phyloP scores from a whole-genome alignment of 2,888 invertebrate genomes.

The Portevinia maculata region DNA sequence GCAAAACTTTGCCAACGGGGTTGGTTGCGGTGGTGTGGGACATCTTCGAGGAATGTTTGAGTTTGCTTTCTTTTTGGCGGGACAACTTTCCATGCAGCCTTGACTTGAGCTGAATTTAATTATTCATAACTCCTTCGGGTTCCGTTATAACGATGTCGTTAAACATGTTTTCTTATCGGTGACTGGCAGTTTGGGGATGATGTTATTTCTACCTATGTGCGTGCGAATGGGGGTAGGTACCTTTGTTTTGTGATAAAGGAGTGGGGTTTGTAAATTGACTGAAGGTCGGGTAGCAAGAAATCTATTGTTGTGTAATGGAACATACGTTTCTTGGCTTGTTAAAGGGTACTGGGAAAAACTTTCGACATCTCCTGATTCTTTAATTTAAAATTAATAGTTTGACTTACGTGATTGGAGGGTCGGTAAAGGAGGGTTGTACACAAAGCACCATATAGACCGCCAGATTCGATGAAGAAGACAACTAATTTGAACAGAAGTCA shows the following conservation, averaged over 20 bases:
- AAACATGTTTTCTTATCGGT: slow-evolving; percentile 81
- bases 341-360: slow-evolving; percentile 27
- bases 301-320: slow-evolving; percentile 70
- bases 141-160: slow-evolving; percentile 81
- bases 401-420: background rate
- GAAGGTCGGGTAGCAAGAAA: slow-evolving; percentile 27
- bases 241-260: slow-evolving; percentile 66
- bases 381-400: slow-evolving; percentile 65
- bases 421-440: no score
- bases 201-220: slow-evolving; percentile 35
- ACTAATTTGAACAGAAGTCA: background rate
- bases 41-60: slow-evolving; percentile 63
- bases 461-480: background rate
- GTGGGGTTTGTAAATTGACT: slow-evolving; percentile 38
- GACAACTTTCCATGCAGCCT: slow-evolving; percentile 54
- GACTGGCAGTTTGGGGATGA: background rate
- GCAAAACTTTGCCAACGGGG: slow-evolving; percentile 49
- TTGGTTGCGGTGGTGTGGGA: slow-evolving; percentile 38
- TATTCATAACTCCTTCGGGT: slow-evolving; percentile 81
- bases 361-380: slow-evolving; percentile 60
- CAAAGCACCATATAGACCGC: no score
- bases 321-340: slow-evolving; percentile 59
- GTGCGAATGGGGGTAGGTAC: slow-evolving; percentile 29
- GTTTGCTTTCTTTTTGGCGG: slow-evolving; percentile 34
- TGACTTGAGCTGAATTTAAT: slow-evolving; percentile 79